Base-by-base conservation (phyloP, 1,140 invertebrate species). In the Leptinotarsa texana region DNA sequence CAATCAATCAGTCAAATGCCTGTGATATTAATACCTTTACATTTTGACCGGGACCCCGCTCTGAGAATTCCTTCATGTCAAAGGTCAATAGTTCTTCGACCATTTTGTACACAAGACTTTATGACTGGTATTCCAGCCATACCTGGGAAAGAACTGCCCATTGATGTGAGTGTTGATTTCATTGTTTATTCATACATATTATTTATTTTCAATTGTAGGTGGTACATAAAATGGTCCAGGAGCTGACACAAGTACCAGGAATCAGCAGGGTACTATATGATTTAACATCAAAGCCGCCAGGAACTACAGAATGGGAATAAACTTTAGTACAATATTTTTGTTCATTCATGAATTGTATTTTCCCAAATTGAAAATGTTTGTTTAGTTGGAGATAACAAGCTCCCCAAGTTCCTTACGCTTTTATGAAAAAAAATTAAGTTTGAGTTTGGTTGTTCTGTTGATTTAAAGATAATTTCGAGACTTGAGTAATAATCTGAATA, bases 301-400 rank as follows among this genome's bases (percentile, higher is more conserved):
- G 96, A 75, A 99, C 98, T 63, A 99, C 97, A 21, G 98, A 99
- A 90, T 99, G 98, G 98, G 98, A 99, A 93, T 99, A 42, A 8
- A 42, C 33, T 42, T 42, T 33, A 33, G 33, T 42, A 3, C 8
- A 42, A 42, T 11, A 42, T 11, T 42, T 11, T 42, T 42, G 8
- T 42, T 33, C 8, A 42, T 11, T 33, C 11, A 42, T 42, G 8
- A 42, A 2, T 42, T 42, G 33, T 42, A 0, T 11, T 11, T 42
- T 42, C 33, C 8, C 33, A 42, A 42, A 42, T 11, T 2, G 33
- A 42, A 11, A 42, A 3, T 42, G 33, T 42, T 42, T 42, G 33
- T 11, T 42, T 42, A 42, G 33, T 42, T 42, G 6, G 8, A 42
- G 33, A 11, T 42, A 42, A 42, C 8, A 2, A 42, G 8, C 33